A percentile compares a stretch with the other conserved stretches of the same genome.
Conservation (phyloP, 2,797 vertebrate species). For the Anguilla obscura region DNA sequence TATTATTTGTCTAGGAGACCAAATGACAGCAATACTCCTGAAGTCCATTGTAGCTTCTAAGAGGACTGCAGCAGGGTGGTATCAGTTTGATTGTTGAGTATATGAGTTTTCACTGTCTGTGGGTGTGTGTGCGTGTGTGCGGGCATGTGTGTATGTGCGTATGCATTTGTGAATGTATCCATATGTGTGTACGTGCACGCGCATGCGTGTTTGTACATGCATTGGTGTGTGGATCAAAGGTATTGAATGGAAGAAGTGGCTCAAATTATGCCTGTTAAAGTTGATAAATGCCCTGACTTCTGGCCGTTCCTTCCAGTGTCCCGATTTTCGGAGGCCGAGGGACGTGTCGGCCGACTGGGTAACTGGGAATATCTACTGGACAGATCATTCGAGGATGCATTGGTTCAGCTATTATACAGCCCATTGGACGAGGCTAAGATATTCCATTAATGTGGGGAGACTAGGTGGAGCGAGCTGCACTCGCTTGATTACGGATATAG, state of each 20-base stretch:
- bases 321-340: conserved; percentile 79
- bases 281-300: conserved; percentile 1
- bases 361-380: conserved; percentile 85
- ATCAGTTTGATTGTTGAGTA: background rate
- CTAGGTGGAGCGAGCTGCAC: conserved; percentile 81
- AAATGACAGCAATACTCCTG: conserved; percentile 5
- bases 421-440: conserved; percentile 81
- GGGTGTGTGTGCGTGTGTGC: conserved; percentile 14
- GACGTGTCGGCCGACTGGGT: conserved; percentile 86
- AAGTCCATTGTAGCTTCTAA: conserved; percentile 31
- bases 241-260: background rate
- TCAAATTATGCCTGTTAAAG: background rate
- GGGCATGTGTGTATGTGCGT: conserved; percentile 11
- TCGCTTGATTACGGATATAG: conserved; percentile 81
- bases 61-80: conserved; percentile 13
- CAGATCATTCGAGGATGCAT: conserved; percentile 83
- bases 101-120: conserved; percentile 3
- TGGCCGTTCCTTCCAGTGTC: conserved; percentile 66
- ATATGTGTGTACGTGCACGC: background rate
- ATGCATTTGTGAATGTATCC: conserved; percentile 15
- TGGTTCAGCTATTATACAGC: conserved; percentile 85
- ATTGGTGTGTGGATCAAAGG: background rate
- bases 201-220: background rate
- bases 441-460: conserved; percentile 83
- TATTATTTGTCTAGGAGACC: conserved; percentile 9